Evolutionary conservation across 2,113 vertebrate genomes (phyloP).

Genomic region (Neogobius melanostomus): DNA sequence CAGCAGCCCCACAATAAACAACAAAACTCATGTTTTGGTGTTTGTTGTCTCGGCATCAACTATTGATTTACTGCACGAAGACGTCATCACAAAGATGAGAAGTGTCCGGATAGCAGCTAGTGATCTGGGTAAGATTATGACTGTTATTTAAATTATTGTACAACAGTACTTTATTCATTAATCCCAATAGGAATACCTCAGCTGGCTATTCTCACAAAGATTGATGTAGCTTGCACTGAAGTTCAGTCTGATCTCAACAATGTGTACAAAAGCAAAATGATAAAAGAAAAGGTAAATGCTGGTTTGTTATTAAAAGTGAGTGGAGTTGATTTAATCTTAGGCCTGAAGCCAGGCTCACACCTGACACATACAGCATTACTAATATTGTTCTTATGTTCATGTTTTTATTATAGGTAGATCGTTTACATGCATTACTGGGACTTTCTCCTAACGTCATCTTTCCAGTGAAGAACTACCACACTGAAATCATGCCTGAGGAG

Average conservation of each 20-base stretch:
- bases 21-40: slow-evolving; percentile 1
- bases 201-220: background rate
- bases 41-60: background rate
- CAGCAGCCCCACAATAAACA: background rate
- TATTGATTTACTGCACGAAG: background rate
- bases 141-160: background rate
- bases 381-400: background rate
- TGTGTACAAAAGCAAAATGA: background rate
- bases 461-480: background rate
- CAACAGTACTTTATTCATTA: background rate
- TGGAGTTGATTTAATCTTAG: no score
- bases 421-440: background rate
- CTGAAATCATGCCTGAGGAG: background rate
- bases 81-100: background rate
- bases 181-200: background rate
- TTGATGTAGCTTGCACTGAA: background rate
- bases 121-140: background rate
- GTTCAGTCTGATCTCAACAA: background rate
- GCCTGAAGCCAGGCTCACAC: background rate
- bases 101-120: background rate
- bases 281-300: background rate
- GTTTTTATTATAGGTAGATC: background rate
- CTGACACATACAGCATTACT: background rate
- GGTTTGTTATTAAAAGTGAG: background rate
- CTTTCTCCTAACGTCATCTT: background rate